Percentiles rank a stretch among this genome's conserved stretches.
phyloP scores from a whole-genome alignment of 2,113 vertebrate genomes.

The Oreochromis tanganicae region DNA sequence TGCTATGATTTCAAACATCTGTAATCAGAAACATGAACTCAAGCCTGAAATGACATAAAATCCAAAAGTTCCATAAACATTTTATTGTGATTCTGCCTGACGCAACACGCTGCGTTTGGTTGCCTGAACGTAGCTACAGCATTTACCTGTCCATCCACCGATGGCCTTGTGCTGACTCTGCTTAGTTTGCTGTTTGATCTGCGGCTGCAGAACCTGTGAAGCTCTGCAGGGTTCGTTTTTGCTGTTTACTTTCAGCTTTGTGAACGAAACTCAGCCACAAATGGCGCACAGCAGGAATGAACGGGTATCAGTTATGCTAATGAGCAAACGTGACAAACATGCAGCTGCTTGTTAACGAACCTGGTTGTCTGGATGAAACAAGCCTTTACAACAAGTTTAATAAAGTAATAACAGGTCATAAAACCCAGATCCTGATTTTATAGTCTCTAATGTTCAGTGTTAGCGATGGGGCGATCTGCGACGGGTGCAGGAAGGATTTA shows the following conservation, averaged over 20 bases:
- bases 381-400: neutral
- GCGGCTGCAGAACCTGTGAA: neutral
- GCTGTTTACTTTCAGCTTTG: neutral
- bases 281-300: neutral
- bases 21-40: neutral
- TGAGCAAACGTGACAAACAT: neutral
- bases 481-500: neutral
- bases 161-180: neutral
- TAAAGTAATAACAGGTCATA: neutral
- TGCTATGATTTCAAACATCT: neutral
- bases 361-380: neutral
- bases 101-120: neutral
- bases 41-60: neutral
- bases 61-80: accelerated
- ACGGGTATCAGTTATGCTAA: neutral
- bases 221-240: neutral
- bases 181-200: accelerated
- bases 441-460: neutral
- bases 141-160: neutral
- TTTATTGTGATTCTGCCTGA: neutral
- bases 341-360: neutral
- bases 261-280: neutral
- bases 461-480: neutral
- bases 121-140: neutral
- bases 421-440: neutral